Evolutionary conservation across 2,113 vertebrate species (phyloP), one percentile per base, ranked within the genome.

Genomic region (Aegypius monachus): DNA sequence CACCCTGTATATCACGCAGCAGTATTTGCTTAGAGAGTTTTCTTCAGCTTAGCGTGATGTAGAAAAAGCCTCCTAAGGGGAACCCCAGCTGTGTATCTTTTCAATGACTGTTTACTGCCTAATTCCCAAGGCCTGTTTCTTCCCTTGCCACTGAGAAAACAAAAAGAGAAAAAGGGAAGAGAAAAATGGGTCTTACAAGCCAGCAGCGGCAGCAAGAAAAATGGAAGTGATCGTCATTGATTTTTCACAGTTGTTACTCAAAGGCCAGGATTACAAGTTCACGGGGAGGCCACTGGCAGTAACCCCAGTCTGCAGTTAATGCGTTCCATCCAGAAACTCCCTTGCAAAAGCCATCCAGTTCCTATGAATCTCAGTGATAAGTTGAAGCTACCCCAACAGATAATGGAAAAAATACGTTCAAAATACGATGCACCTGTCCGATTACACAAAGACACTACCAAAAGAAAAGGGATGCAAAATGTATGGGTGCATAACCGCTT

Each of bases 261-360:
- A 61, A 96, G 95, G 84, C 94, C 62, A 56, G 66, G 77, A 96
- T 96, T 90, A 70, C 48, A 94, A 93, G 97, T 96, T 97, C 97
- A 97, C 3, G 0, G 85, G 72, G 93, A 97, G 97, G 97, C 94
- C 94, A 4, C 84, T 97, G 97, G 95, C 94, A 40, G 40, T 48
- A 59, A 65, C 93, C 83, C 87, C 88, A 82, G 81, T 53, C 91
- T 95, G 80, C 62, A 81, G 74, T 25, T 87, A 88, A 95, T 72
- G 56, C 2, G 1, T 95, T 97, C 94, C 95, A 93, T 91, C 94
- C 97, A 92, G 82, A 90, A 81, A 90, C 36, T 97, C 87, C 85
- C 71, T 89, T 36, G 26, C 77, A 93, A 56, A 58, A 89, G 58
- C 78, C 45, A 12, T 72, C 88, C 83, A 66, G 70, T 26, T 78